A percentile compares a stretch with the other conserved stretches of the same genome.
Evolutionary conservation across 2,888 invertebrate species (phyloP).

Genomic region (Palloptera scutellata): DNA sequence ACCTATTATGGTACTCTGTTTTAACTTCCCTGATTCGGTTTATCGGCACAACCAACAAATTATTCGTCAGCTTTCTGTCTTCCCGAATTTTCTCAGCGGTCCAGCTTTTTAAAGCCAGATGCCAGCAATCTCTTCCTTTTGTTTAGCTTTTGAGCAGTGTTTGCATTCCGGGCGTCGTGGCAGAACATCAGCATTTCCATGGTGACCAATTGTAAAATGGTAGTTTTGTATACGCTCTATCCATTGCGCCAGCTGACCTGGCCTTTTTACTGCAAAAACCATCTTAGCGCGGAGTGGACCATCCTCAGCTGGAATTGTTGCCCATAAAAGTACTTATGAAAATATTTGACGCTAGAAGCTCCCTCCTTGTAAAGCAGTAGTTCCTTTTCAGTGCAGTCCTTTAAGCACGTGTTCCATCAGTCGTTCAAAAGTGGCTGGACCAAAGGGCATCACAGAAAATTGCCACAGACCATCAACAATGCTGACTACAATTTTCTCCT

Average conservation of each 20-base stretch:
- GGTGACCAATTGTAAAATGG: not conserved
- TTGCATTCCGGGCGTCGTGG: not conserved
- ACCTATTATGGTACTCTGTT: too few species aligned
- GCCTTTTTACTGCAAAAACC: too few species aligned
- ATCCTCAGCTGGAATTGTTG: not conserved
- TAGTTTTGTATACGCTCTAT: not conserved
- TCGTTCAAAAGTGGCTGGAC: slow-evolving; percentile 8
- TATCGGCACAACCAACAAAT: too few species aligned
- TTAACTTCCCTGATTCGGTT: too few species aligned
- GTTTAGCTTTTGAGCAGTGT: not conserved
- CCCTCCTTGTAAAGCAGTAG: too few species aligned
- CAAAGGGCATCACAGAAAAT: slow-evolving; percentile 1
- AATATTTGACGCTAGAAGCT: not conserved
- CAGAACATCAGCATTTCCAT: not conserved
- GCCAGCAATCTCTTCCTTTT: too few species aligned
- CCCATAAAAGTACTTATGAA: not conserved
- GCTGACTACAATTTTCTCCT: not conserved
- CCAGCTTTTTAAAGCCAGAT: too few species aligned
- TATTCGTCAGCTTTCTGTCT: too few species aligned
- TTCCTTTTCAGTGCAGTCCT: slow-evolving; percentile 4
- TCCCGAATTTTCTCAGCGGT: too few species aligned
- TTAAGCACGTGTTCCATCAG: not conserved
- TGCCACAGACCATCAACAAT: not conserved
- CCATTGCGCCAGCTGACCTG: not conserved
- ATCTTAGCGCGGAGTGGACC: too few species aligned